phyloP scores from a whole-genome alignment of 1,140 invertebrate species.

The Monochamus saltuarius region DNA sequence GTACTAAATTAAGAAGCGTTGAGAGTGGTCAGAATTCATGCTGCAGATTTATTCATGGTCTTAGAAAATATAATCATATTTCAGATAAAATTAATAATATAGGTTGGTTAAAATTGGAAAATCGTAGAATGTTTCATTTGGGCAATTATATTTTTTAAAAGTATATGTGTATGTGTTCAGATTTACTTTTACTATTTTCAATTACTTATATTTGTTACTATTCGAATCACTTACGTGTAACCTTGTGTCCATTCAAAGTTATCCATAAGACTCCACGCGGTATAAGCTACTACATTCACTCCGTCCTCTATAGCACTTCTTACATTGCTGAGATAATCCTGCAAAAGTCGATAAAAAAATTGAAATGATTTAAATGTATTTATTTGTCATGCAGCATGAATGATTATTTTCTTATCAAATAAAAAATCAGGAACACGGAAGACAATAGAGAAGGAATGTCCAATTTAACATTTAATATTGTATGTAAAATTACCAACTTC shows the following conservation, averaged over 20 bases:
- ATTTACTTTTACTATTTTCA: too few species aligned
- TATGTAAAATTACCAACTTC: too few species aligned
- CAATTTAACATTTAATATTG: neutral
- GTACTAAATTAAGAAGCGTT: too few species aligned
- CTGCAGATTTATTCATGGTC: too few species aligned
- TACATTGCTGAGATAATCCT: conserved; percentile 23
- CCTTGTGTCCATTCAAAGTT: conserved; percentile 32
- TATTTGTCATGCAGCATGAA: neutral
- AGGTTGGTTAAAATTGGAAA: too few species aligned
- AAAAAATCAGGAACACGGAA: neutral
- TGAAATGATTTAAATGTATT: neutral
- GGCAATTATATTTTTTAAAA: too few species aligned
- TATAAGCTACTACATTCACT: conserved; percentile 29
- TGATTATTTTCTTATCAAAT: neutral
- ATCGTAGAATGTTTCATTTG: too few species aligned
- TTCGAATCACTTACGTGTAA: conserved; percentile 23
- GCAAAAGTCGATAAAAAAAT: conserved; percentile 1
- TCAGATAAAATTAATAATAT: too few species aligned
- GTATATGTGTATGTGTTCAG: too few species aligned
- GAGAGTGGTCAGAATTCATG: too few species aligned
- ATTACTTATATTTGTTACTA: too few species aligned
- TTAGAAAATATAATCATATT: too few species aligned
- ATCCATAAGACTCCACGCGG: conserved; percentile 32
- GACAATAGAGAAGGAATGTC: neutral
- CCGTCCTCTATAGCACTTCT: conserved; percentile 27